phyloP scores from a whole-genome alignment of 1,140 invertebrate species.

The Stegodyphus dumicola region DNA sequence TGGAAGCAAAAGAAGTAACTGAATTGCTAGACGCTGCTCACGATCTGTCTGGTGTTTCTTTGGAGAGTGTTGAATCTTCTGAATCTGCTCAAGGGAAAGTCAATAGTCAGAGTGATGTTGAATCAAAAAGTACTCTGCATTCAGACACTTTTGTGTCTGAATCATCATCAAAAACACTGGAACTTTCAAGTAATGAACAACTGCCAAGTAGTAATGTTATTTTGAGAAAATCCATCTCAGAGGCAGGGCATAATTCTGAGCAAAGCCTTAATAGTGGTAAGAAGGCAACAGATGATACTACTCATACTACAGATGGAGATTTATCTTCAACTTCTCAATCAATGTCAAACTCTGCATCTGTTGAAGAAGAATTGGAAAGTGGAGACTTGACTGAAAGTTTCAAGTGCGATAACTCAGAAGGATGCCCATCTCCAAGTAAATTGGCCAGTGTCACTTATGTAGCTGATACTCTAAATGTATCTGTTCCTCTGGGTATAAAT shows the following conservation, averaged over 20 bases:
- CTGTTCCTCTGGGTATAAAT: too few species aligned
- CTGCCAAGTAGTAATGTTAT: not conserved
- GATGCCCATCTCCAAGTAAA: not conserved
- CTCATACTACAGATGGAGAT: constrained; percentile 11
- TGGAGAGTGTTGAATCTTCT: not conserved
- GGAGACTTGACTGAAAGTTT: not conserved
- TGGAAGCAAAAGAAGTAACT: too few species aligned
- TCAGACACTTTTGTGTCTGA: constrained; percentile 31
- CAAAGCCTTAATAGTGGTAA: not conserved
- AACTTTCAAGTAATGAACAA: not conserved
- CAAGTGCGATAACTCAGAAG: constrained; percentile 15
- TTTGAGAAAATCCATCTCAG: not conserved
- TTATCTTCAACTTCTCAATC: not conserved
- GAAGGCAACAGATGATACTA: not conserved
- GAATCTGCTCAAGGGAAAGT: constrained; percentile 12
- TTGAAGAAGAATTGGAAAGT: constrained; percentile 18
- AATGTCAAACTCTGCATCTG: not conserved
- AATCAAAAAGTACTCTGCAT: constrained; percentile 16
- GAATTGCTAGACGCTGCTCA: too few species aligned
- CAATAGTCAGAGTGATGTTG: not conserved
- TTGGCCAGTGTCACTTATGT: too few species aligned
- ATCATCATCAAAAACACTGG: not conserved
- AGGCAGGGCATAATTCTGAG: constrained; percentile 8
- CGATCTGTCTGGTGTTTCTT: not conserved
- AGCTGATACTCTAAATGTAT: too few species aligned